These are phyloP conservation scores for Notothenia coriiceps DNA, from an alignment of 2,113 vertebrate species.

Conservation along the genomic window DNA sequence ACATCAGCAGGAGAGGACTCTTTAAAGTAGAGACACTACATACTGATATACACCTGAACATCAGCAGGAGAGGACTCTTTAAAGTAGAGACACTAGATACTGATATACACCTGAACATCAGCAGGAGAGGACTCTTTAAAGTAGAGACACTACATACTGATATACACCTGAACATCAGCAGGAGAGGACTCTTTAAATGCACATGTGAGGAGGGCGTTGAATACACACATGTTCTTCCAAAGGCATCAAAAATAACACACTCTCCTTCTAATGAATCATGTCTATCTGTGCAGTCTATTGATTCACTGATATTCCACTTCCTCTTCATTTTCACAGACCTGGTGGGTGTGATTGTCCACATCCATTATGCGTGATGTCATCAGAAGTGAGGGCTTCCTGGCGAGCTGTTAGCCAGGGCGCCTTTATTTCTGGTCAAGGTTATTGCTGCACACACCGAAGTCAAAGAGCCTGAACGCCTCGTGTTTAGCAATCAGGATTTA, in stretches of 20 bases:
- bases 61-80: no score
- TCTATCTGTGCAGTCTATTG: conserved; percentile 27
- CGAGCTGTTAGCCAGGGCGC: not conserved
- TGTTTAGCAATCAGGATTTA: conserved; percentile 34
- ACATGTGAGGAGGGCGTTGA: not conserved
- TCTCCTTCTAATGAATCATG: conserved; percentile 30
- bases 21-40: no score
- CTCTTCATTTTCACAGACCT: conserved; percentile 29
- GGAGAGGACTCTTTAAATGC: not conserved
- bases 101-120: no score
- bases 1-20: no score
- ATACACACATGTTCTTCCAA: not conserved
- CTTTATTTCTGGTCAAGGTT: conserved; percentile 40
- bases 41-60: no score
- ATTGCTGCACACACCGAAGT: not conserved
- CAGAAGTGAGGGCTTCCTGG: conserved; percentile 19
- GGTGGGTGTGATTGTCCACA: conserved; percentile 22
- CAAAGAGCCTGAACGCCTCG: not conserved
- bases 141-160: no score
- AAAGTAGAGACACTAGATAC: no score
- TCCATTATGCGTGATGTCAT: conserved; percentile 5
- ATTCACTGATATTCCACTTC: conserved; percentile 34
- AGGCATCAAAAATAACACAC: conserved; percentile 20
- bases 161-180: no score
- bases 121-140: no score